A percentile compares a stretch with the other conserved stretches of the same genome.
These are phyloP conservation scores for Cavia aperea DNA, from an alignment of 2,113 vertebrate species.

Conservation along the genomic window DNA sequence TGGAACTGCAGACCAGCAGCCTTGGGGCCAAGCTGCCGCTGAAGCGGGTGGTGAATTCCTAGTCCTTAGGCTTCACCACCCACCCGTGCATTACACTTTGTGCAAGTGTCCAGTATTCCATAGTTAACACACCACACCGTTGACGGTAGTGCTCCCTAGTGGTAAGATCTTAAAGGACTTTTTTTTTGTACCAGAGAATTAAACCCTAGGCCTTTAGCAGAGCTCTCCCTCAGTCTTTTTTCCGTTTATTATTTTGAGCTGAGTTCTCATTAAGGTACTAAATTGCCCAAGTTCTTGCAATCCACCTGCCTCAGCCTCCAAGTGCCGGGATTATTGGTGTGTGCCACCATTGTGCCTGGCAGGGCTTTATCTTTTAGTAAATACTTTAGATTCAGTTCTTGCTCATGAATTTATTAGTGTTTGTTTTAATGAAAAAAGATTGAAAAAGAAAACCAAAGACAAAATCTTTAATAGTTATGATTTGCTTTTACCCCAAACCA, in stretches of 20 bases:
- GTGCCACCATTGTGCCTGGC: background rate
- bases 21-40: background rate
- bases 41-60: background rate
- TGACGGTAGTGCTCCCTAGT: background rate
- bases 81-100: background rate
- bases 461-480: background rate
- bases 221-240: background rate
- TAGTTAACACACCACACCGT: background rate
- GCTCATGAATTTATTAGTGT: background rate
- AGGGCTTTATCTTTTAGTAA: background rate
- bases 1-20: background rate
- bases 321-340: background rate
- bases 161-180: background rate
- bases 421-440: background rate
- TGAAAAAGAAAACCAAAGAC: background rate
- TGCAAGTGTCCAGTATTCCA: background rate
- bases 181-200: background rate
- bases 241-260: background rate
- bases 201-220: background rate
- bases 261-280: background rate
- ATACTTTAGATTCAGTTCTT: conserved; percentile 4
- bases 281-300: background rate
- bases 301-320: background rate
- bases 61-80: background rate
- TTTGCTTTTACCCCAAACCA: background rate